A percentile compares a stretch with the other conserved stretches of the same genome.
Conservation (phyloP, 2,113 vertebrate species). For the Puma concolor region DNA sequence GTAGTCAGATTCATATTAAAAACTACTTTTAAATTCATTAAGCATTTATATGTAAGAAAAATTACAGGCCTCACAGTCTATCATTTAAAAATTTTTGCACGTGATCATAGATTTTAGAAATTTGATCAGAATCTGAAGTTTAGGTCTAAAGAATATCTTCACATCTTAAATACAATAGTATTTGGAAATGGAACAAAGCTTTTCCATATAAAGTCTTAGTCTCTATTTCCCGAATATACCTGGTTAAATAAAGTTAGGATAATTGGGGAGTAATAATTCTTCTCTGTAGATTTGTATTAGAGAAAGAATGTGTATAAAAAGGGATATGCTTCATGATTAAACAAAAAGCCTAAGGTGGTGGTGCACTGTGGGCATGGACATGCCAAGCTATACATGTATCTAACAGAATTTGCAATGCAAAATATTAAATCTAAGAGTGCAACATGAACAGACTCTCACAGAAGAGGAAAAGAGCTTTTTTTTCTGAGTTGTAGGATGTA, state of each 20-base stretch:
- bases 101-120: slow-evolving; percentile 31
- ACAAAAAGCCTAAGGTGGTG: background rate
- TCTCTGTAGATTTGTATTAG: slow-evolving; percentile 27
- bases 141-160: slow-evolving; percentile 15
- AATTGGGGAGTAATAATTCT: background rate
- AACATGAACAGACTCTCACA: background rate
- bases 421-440: slow-evolving; percentile 5
- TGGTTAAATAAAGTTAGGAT: slow-evolving; percentile 11
- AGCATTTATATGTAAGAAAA: slow-evolving; percentile 15
- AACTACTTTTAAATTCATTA: slow-evolving; percentile 30
- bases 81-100: background rate
- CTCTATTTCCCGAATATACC: background rate
- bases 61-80: background rate
- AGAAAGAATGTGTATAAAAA: slow-evolving; percentile 38
- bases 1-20: background rate
- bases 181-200: slow-evolving; percentile 30
- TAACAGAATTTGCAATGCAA: slow-evolving; percentile 61
- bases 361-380: background rate
- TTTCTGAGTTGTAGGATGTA: background rate
- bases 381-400: background rate
- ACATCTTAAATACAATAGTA: background rate
- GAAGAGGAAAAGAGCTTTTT: background rate
- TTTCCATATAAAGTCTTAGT: background rate
- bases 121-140: background rate
- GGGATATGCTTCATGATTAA: slow-evolving; percentile 47